Evolutionary conservation across 1,140 invertebrate genomes (phyloP), one percentile per base, ranked within the genome.

Genomic region (Tetranychus urticae): DNA sequence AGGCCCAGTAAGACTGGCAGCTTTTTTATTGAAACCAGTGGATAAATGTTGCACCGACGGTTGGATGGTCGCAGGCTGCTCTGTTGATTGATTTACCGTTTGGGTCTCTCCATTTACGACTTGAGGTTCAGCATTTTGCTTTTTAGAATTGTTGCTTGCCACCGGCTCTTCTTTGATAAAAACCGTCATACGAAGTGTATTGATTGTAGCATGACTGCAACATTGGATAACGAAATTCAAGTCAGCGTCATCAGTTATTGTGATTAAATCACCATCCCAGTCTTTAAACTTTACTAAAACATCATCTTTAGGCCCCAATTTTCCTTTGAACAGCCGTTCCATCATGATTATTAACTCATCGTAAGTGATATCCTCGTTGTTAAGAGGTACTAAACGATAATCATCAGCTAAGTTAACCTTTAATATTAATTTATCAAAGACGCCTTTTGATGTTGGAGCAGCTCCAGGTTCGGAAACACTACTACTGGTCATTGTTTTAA

Each of bases 271-370:
- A 61, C 79, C 80, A 78, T 84, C 82, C 78, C 83, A 82, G 74
- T 84, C 82, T 72, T 81, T 82, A 68, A 84, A 85, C 71, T 84
- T 84, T 23, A 85, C 77, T 2, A 76, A 77, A 59, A 85, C 78
- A 66, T 84, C 82, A 75, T 84, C 82, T 66, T 75, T 78, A 35
- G 75, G 76, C 47, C 70, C 75, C 5, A 84, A 69, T 68, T 81
- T 79, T 12, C 80, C 81, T 46, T 78, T 69, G 69, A 83, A 85
- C 4, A 85, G 80, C 64, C 83, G 70, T 70, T 84, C 81, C 81
- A 84, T 83, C 82, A 85, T 84, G 14, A 84, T 71, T 47, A 84
- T 76, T 23, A 85, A 68, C 71, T 85, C 82, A 75, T 84, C 82
- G 70, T 82, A 84, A 2, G 82, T 85, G 60, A 84, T 80, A 47